Evolutionary conservation across 2,797 vertebrate species (phyloP).

Genomic region (Haliaeetus albicilla): DNA sequence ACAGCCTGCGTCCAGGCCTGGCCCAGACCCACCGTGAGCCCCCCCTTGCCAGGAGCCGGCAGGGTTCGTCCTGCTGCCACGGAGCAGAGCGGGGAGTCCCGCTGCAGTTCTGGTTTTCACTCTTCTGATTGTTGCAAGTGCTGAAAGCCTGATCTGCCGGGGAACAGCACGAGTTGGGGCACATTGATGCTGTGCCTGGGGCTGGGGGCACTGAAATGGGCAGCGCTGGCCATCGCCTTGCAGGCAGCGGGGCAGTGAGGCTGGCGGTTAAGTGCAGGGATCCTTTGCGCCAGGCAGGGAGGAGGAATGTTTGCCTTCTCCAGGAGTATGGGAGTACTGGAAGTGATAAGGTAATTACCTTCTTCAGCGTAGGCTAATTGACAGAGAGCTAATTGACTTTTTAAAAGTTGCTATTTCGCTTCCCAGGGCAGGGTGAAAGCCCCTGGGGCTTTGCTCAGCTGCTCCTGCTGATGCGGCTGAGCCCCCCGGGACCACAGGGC

Average conservation of each 20-base stretch:
- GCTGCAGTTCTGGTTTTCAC: not conserved
- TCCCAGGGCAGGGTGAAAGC: not conserved
- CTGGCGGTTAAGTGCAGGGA: fast-evolving
- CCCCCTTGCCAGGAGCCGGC: fast-evolving
- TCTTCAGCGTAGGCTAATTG: not conserved
- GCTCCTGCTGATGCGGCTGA: not conserved
- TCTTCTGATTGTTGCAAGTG: fast-evolving
- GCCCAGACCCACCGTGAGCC: not conserved
- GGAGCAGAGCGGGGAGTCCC: not conserved
- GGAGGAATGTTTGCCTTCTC: not conserved
- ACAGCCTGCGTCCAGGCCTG: not conserved
- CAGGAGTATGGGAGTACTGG: not conserved
- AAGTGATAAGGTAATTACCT: not conserved
- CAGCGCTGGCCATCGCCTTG: fast-evolving
- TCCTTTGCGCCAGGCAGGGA: not conserved
- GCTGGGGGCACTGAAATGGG: fast-evolving
- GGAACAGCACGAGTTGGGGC: fast-evolving
- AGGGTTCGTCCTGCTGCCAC: fast-evolving
- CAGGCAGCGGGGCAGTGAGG: fast-evolving
- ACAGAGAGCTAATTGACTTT: not conserved
- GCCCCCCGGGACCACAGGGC: not conserved
- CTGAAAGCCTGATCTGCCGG: not conserved
- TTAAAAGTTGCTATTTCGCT: not conserved
- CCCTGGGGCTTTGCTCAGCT: not conserved
- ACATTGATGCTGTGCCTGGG: fast-evolving